Conservation (phyloP, 2,113 vertebrate genomes). For the Dromiciops gliroides region DNA sequence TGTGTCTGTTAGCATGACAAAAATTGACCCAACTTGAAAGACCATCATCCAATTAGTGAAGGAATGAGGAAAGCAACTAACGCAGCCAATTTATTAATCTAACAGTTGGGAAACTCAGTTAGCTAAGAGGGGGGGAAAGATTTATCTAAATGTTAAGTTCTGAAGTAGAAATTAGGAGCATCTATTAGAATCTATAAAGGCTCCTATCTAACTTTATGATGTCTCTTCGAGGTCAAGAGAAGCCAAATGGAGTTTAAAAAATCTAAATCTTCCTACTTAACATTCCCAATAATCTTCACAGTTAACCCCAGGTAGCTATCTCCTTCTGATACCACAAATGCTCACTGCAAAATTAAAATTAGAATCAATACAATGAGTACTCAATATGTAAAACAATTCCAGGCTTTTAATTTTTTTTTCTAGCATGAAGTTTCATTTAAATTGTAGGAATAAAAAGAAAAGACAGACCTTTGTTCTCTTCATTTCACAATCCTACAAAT, state of each 20-base stretch:
- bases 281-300: conserved; percentile 33
- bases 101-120: conserved; percentile 8
- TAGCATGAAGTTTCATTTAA: conserved; percentile 64
- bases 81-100: background rate
- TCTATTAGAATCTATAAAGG: conserved; percentile 47
- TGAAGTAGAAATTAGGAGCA: conserved; percentile 55
- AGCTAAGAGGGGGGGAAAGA: background rate
- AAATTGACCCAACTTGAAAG: background rate
- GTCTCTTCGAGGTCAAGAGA: conserved; percentile 57
- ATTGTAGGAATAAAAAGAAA: conserved; percentile 55
- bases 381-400: conserved; percentile 64
- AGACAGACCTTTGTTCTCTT: conserved; percentile 67
- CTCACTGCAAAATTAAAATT: conserved; percentile 70
- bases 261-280: conserved; percentile 52
- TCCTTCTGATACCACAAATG: conserved; percentile 36
- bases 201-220: conserved; percentile 62
- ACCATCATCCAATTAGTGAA: conserved; percentile 24
- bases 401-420: conserved; percentile 63
- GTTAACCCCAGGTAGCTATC: conserved; percentile 54
- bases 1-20: background rate
- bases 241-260: conserved; percentile 43
- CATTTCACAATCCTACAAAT: conserved; percentile 58
- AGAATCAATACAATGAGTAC: conserved; percentile 64
- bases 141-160: conserved; percentile 32
- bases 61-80: background rate